phyloP scores from a whole-genome alignment of 2,113 vertebrate genomes.

The Lucifuga dentata region DNA sequence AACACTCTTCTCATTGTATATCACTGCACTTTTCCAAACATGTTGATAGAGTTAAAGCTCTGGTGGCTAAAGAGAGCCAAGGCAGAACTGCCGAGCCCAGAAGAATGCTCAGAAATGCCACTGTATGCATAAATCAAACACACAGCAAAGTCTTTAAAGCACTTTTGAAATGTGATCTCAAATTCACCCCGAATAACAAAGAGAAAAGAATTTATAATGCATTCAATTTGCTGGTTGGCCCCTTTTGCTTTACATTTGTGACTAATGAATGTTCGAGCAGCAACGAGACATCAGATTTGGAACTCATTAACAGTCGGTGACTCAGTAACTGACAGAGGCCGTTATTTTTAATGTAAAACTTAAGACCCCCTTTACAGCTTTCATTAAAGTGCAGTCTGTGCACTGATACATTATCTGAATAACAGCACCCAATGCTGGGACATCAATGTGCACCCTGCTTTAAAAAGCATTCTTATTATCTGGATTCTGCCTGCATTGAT shows the following conservation, averaged over 20 bases:
- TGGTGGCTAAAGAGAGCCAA: constrained; percentile 17
- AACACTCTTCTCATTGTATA: constrained; percentile 65
- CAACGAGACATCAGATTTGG: background rate
- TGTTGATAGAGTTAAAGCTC: constrained; percentile 44
- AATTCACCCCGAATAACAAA: background rate
- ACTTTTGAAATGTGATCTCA: constrained; percentile 7
- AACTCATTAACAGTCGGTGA: background rate
- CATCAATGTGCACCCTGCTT: no score
- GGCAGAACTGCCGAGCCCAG: constrained; percentile 40
- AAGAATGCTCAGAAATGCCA: constrained; percentile 70
- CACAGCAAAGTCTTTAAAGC: constrained; percentile 35
- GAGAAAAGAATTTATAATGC: background rate
- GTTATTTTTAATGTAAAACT: no score
- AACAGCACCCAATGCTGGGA: no score
- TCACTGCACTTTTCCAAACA: constrained; percentile 48
- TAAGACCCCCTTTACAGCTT: no score
- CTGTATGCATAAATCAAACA: constrained; percentile 47
- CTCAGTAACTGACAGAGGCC: background rate
- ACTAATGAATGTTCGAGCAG: background rate
- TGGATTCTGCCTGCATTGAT: no score
- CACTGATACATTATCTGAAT: no score
- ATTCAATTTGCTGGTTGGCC: background rate
- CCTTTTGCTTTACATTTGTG: background rate
- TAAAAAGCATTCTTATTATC: no score
- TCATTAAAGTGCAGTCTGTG: no score